Conservation (phyloP, 2,797 vertebrate species). For the Aldrovandia affinis region DNA sequence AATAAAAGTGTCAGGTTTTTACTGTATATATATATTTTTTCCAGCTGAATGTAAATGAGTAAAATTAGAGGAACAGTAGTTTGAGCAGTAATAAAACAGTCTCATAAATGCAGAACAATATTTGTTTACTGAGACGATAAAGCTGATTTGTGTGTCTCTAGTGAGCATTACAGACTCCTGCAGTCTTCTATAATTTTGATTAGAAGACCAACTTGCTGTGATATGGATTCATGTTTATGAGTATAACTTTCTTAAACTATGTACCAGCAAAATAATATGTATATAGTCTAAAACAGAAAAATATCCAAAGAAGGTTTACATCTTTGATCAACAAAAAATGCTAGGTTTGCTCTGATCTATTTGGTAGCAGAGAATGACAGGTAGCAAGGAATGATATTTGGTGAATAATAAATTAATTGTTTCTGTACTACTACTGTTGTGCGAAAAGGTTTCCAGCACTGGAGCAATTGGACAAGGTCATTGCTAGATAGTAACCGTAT, state of each 20-base stretch:
- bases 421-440: background rate
- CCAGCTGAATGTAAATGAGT: constrained; percentile 60
- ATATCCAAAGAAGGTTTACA: background rate
- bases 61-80: constrained; percentile 59
- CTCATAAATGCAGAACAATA: constrained; percentile 47
- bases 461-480: no score
- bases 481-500: no score
- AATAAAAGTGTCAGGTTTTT: constrained; percentile 61
- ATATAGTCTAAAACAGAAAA: background rate
- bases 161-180: constrained; percentile 18
- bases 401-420: background rate
- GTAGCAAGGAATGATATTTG: background rate
- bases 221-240: background rate
- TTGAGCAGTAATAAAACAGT: constrained; percentile 48
- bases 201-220: background rate
- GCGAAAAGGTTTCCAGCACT: no score
- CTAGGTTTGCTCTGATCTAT: background rate
- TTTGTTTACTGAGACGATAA: constrained; percentile 34
- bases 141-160: constrained; percentile 47
- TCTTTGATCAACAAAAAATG: background rate
- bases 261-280: background rate
- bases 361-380: background rate
- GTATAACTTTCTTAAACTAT: background rate
- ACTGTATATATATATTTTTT: constrained; percentile 47
- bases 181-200: constrained; percentile 16